These are phyloP conservation scores for Helicoverpa zea DNA, from an alignment of 1,140 invertebrate genomes.

Conservation along the genomic window DNA sequence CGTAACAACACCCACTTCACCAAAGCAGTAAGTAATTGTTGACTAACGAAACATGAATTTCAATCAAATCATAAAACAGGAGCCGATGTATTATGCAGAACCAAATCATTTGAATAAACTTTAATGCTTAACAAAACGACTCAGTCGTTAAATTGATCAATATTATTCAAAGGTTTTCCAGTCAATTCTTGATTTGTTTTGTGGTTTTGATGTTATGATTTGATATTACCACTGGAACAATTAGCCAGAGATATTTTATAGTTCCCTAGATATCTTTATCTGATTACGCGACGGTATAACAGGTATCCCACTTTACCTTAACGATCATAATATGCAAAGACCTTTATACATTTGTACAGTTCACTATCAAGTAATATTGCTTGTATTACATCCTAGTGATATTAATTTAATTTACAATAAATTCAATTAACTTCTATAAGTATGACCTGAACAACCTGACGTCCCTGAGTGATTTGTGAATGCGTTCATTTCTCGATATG, in stretches of 20 bases:
- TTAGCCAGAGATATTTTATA: too few relatives aligned
- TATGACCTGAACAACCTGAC: slow-evolving; percentile 81
- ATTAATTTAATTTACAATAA: slow-evolving; percentile 67
- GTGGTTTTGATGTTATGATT: neutral
- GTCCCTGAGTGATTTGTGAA: slow-evolving; percentile 79
- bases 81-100: too few relatives aligned
- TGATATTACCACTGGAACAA: too few relatives aligned
- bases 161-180: too few relatives aligned
- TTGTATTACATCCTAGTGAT: slow-evolving; percentile 82
- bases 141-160: too few relatives aligned
- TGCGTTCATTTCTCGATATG: slow-evolving; percentile 77
- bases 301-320: slow-evolving; percentile 42
- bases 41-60: slow-evolving; percentile 12
- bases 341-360: slow-evolving; percentile 74
- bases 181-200: neutral
- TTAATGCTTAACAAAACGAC: too few relatives aligned
- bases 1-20: slow-evolving; percentile 31
- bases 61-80: neutral
- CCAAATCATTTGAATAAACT: too few relatives aligned
- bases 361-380: slow-evolving; percentile 79
- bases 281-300: slow-evolving; percentile 52
- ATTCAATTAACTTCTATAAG: slow-evolving; percentile 78
- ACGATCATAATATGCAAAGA: slow-evolving; percentile 58
- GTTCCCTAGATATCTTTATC: neutral
- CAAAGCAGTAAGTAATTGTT: neutral